Percentiles rank a stretch among this genome's conserved stretches.
Conservation (phyloP, 2,797 vertebrate genomes). For the Cetoscarus ocellatus region DNA sequence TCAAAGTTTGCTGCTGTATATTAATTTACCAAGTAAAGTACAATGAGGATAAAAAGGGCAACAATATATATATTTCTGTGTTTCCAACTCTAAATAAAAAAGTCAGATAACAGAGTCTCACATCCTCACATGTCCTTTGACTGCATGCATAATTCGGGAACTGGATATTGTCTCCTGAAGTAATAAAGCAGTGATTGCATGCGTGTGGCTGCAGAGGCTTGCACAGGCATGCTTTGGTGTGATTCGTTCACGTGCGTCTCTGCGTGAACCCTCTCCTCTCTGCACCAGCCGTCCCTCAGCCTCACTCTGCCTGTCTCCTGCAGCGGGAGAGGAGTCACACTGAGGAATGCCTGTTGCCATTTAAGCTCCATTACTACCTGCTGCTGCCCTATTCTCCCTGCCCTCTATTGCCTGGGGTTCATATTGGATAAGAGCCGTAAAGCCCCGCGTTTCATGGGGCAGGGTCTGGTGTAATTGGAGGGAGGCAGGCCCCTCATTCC, state of each 20-base stretch:
- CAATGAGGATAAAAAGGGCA: no score
- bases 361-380: constrained; percentile 91
- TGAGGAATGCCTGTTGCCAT: constrained; percentile 88
- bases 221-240: constrained; percentile 35
- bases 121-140: no score
- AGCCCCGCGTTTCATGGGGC: constrained; percentile 81
- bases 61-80: no score
- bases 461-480: constrained; percentile 84
- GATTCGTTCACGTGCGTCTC: constrained; percentile 26
- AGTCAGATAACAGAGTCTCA: no score
- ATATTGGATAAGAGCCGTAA: constrained; percentile 88
- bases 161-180: neutral
- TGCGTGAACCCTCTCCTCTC: constrained; percentile 44
- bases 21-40: no score
- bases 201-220: constrained; percentile 1
- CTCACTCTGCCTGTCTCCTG: constrained; percentile 67
- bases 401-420: constrained; percentile 89
- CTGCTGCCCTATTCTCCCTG: constrained; percentile 81
- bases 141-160: no score
- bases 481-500: constrained; percentile 87
- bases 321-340: constrained; percentile 75
- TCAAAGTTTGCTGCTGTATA: no score
- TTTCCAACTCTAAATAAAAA: no score
- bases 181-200: neutral
- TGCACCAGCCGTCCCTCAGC: constrained; percentile 56